These are phyloP conservation scores for Mionectes olivaceus DNA, from an alignment of 2,797 vertebrate species.

Conservation along the genomic window DNA sequence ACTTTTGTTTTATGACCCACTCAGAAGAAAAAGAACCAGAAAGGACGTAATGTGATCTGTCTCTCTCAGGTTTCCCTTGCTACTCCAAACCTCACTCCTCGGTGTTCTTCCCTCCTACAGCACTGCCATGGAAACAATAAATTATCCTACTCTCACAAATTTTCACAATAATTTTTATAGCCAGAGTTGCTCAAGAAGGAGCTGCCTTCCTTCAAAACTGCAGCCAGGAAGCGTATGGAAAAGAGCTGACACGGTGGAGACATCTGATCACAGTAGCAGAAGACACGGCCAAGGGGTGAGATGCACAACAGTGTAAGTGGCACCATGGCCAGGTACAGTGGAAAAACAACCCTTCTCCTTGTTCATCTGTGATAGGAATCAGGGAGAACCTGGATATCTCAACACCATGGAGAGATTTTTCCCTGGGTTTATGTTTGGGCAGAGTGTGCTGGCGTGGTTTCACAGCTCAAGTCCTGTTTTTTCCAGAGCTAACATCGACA, in stretches of 20 bases:
- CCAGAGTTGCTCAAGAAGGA: neutral
- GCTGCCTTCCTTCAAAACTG: neutral
- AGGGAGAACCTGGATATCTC: neutral
- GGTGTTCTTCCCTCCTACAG: neutral
- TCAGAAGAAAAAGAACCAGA: slow-evolving; percentile 1
- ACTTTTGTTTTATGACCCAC: slow-evolving; percentile 8
- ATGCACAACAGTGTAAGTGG: neutral
- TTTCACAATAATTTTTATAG: neutral
- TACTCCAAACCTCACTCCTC: neutral
- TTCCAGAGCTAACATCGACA: neutral
- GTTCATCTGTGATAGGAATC: neutral
- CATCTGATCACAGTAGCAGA: neutral
- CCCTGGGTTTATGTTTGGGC: neutral
- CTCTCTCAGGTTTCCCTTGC: neutral
- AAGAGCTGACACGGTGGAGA: neutral
- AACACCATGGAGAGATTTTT: neutral
- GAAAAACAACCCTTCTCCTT: neutral
- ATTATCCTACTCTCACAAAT: neutral
- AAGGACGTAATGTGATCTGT: neutral
- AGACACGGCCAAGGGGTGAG: rapidly evolving
- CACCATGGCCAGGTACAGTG: rapidly evolving
- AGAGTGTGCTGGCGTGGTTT: neutral
- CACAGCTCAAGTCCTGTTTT: neutral
- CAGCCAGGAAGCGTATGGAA: neutral
- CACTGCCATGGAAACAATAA: neutral